phyloP scores from a whole-genome alignment of 2,113 vertebrate genomes.

The human region GRCh38 chr3:157612501-157613000 shows the following conservation, averaged over 20 bases:
- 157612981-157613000: rapidly evolving
- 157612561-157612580: rapidly evolving
- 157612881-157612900: background rate
- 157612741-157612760: background rate
- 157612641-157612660: background rate
- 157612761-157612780: rapidly evolving
- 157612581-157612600: background rate
- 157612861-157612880: background rate
- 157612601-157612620: rapidly evolving
- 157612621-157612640: background rate
- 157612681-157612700: background rate
- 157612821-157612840: background rate
- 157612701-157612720: rapidly evolving
- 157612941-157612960: background rate
- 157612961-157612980: background rate
- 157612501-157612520: background rate
- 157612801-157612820: rapidly evolving
- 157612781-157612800: rapidly evolving
- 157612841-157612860: background rate
- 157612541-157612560: background rate
- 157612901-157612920: background rate
- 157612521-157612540: rapidly evolving
- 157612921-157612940: background rate
- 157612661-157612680: background rate
- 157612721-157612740: background rate